Evolutionary conservation across 2,113 vertebrate species (phyloP).

Genomic region (Tinamus guttatus): DNA sequence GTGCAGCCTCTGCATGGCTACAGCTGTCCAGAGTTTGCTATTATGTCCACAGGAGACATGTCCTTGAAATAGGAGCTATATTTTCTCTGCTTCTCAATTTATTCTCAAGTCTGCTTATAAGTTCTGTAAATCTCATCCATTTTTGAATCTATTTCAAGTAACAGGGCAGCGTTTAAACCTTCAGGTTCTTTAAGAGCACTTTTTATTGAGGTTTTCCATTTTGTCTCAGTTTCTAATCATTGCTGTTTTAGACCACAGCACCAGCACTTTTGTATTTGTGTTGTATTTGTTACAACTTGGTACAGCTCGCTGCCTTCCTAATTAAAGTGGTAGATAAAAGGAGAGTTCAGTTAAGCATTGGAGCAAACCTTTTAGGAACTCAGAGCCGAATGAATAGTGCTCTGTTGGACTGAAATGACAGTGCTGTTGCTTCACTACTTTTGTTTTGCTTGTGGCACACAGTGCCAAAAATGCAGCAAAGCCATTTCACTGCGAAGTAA

Average conservation of each 20-base stretch:
- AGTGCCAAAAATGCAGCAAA: background rate
- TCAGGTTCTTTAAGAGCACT: background rate
- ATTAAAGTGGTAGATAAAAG: background rate
- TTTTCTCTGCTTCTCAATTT: background rate
- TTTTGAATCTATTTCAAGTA: background rate
- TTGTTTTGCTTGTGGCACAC: background rate
- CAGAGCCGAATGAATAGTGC: background rate
- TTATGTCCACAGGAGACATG: background rate
- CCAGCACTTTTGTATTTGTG: background rate
- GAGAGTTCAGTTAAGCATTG: background rate
- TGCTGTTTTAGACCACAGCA: background rate
- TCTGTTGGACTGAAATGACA: background rate
- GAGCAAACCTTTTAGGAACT: background rate
- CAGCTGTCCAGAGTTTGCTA: background rate
- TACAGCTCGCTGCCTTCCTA: background rate
- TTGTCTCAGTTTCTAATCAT: background rate
- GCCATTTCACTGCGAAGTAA: background rate
- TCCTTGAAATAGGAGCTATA: rapidly evolving
- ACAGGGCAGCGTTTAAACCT: background rate
- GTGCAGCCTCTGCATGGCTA: background rate
- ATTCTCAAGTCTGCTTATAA: background rate
- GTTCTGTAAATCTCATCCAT: background rate
- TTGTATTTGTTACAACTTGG: background rate
- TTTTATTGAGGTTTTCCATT: background rate
- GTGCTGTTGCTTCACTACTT: background rate